These are phyloP conservation scores for Melanotaenia parkinsoni DNA, from an alignment of 2,797 vertebrate species.

Conservation along the genomic window DNA sequence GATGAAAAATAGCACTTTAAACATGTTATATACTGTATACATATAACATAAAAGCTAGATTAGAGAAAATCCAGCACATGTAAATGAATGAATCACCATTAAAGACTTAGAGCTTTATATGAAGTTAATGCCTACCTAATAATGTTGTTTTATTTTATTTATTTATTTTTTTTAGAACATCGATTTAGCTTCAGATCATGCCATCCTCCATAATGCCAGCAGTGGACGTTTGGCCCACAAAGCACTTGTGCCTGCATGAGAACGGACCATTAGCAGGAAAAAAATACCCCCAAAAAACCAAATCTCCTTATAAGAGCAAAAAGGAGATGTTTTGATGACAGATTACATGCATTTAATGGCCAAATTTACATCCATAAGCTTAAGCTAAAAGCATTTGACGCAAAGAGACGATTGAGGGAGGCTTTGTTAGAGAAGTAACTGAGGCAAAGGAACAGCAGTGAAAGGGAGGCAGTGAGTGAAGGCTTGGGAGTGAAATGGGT, in stretches of 20 bases:
- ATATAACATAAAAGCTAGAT: constrained; percentile 67
- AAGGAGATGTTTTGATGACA: constrained; percentile 68
- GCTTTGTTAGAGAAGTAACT: constrained; percentile 33
- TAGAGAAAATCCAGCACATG: constrained; percentile 71
- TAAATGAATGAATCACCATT: constrained; percentile 55
- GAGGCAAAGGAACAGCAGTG: background rate
- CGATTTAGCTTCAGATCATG: constrained; percentile 58
- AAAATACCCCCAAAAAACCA: constrained; percentile 21
- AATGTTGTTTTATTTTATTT: constrained; percentile 15
- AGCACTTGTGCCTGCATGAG: constrained; percentile 63
- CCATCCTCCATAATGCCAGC: constrained; percentile 66
- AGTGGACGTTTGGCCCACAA: constrained; percentile 66
- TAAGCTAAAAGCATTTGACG: constrained; percentile 60
- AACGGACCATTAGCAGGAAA: constrained; percentile 63
- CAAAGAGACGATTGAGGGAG: constrained; percentile 43
- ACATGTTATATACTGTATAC: constrained; percentile 15
- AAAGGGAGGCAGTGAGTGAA: background rate
- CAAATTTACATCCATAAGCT: constrained; percentile 68
- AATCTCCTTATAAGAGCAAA: constrained; percentile 73
- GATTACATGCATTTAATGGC: constrained; percentile 74
- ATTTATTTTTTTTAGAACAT: constrained; percentile 38
- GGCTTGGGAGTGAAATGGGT: accelerated
- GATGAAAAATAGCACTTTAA: constrained; percentile 21
- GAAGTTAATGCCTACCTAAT: constrained; percentile 66
- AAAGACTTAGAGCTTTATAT: constrained; percentile 56